These are phyloP conservation scores for Aethina tumida DNA, from an alignment of 1,140 invertebrate genomes.

Conservation along the genomic window DNA sequence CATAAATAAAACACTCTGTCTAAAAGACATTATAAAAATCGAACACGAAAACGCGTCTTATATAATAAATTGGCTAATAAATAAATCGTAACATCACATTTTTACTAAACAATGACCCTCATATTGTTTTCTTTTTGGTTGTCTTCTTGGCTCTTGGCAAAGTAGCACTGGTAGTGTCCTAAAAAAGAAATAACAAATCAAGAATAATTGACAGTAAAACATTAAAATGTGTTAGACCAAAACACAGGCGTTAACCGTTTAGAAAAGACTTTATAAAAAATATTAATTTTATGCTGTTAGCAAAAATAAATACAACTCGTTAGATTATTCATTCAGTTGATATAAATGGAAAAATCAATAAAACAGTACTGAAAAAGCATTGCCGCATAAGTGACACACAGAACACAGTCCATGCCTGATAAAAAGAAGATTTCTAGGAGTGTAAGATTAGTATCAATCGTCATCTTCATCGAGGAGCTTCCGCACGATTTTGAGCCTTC, in stretches of 20 bases:
- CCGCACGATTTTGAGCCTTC: slow-evolving; percentile 24
- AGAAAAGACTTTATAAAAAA: not conserved
- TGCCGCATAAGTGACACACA: too few species aligned
- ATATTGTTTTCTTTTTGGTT: slow-evolving; percentile 33
- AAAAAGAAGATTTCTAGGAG: slow-evolving; percentile 6
- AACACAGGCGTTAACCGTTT: not conserved
- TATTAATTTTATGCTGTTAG: slow-evolving; percentile 1
- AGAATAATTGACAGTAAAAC: slow-evolving; percentile 3
- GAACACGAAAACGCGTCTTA: too few species aligned
- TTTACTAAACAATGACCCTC: too few species aligned
- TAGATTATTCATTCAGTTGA: slow-evolving; percentile 3
- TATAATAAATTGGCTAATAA: too few species aligned
- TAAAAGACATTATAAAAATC: too few species aligned
- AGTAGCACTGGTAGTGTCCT: slow-evolving; percentile 32
- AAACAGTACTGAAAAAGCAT: slow-evolving; percentile 7
- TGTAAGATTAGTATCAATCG: slow-evolving; percentile 10
- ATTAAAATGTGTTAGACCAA: not conserved
- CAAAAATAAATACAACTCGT: not conserved
- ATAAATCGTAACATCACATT: too few species aligned
- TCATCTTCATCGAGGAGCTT: slow-evolving; percentile 24
- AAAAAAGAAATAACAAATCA: slow-evolving; percentile 21
- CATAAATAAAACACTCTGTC: too few species aligned
- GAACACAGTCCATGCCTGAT: slow-evolving; percentile 12
- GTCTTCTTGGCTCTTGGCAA: slow-evolving; percentile 33
- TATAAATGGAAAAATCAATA: slow-evolving; percentile 4